phyloP scores from a whole-genome alignment of 2,113 vertebrate species.

The Pygoscelis antarcticus region DNA sequence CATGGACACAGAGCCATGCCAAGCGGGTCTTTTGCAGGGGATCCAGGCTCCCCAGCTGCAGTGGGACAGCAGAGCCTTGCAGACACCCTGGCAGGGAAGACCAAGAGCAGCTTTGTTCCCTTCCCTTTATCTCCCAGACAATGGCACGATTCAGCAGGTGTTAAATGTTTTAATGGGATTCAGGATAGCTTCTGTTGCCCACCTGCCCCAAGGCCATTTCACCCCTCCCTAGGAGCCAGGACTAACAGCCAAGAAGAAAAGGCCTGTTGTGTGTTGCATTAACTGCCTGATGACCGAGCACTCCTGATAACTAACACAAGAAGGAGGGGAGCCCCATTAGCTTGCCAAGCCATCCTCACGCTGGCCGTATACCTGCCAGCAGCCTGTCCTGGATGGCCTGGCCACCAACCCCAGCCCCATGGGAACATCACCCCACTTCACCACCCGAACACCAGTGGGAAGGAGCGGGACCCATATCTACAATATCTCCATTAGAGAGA shows the following conservation, averaged over 20 bases:
- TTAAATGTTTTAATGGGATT: conserved; percentile 69
- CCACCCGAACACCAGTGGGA: neutral
- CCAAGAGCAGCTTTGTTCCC: conserved; percentile 42
- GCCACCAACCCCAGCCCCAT: neutral
- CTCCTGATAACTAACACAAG: neutral
- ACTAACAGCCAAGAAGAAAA: conserved; percentile 25
- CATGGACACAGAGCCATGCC: neutral
- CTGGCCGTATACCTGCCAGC: accelerated
- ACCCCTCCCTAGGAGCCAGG: neutral
- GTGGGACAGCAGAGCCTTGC: neutral
- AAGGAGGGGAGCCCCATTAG: neutral
- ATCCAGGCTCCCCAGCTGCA: neutral
- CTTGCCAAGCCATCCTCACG: neutral
- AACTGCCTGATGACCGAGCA: neutral
- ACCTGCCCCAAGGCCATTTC: conserved; percentile 47
- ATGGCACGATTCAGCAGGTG: conserved; percentile 48
- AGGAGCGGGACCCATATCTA: neutral
- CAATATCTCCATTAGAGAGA: neutral
- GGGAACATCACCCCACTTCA: neutral
- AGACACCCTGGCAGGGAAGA: neutral
- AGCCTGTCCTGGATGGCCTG: neutral
- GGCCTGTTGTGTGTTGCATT: neutral
- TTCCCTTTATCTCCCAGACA: conserved; percentile 46
- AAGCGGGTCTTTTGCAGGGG: neutral
- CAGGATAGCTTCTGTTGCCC: conserved; percentile 53